phyloP scores from a whole-genome alignment of 1,140 invertebrate species.

The Elysia chlorotica region DNA sequence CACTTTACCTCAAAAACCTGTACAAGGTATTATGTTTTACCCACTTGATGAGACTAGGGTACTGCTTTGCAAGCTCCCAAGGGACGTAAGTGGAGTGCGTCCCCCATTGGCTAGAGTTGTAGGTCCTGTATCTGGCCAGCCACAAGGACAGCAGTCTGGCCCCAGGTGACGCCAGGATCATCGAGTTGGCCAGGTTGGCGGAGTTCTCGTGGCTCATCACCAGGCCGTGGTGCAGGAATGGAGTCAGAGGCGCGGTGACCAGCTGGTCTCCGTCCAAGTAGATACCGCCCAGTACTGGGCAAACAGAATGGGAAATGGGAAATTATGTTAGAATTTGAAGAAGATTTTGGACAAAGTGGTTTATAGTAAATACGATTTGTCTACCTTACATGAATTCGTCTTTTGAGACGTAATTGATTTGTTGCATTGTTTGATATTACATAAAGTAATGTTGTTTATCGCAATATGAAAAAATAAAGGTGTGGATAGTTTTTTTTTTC shows the following conservation, averaged over 20 bases:
- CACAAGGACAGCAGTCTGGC: constrained; percentile 6
- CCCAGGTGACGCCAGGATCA: constrained; percentile 1
- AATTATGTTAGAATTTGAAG: background rate
- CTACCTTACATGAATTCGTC: background rate
- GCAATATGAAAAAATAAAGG: background rate
- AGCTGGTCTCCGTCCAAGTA: constrained; percentile 9
- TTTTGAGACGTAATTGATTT: background rate
- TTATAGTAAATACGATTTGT: background rate
- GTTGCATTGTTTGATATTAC: background rate
- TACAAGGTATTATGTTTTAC: too few species aligned
- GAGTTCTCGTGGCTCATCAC: constrained; percentile 18
- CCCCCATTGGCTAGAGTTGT: constrained; percentile 22
- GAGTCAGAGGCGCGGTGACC: background rate
- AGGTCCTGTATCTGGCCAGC: background rate
- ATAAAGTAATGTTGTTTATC: background rate
- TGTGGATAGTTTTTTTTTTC: too few species aligned
- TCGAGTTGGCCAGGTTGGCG: constrained; percentile 20
- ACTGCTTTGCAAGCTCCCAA: constrained; percentile 1
- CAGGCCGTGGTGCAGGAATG: background rate
- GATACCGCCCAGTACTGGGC: background rate
- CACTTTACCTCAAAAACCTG: too few species aligned
- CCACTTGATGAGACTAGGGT: constrained; percentile 3
- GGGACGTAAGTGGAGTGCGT: constrained; percentile 23
- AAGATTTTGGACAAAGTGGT: background rate
- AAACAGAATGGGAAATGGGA: background rate